phyloP scores from a whole-genome alignment of 2,113 vertebrate species.

The Barnardius zonarius region DNA sequence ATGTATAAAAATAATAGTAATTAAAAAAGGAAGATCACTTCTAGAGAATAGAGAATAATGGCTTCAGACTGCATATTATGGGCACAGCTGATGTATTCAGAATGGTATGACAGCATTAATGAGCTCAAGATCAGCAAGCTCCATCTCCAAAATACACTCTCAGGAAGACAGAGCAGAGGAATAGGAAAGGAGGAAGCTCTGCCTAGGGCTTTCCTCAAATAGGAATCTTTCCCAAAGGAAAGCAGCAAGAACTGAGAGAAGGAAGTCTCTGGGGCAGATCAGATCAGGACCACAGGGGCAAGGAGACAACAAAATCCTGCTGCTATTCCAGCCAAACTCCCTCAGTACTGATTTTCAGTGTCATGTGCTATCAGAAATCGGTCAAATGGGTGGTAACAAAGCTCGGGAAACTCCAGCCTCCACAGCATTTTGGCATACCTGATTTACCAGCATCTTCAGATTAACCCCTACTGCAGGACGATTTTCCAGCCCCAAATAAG shows the following conservation, averaged over 20 bases:
- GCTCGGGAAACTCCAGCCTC: background rate
- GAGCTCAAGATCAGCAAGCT: background rate
- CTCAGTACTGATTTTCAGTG: background rate
- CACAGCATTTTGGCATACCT: background rate
- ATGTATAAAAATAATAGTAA: background rate
- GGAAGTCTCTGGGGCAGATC: background rate
- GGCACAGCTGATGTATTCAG: background rate
- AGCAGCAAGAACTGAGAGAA: background rate
- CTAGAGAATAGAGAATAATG: background rate
- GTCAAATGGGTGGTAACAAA: background rate
- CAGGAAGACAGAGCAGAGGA: background rate
- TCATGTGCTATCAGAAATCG: fast-evolving
- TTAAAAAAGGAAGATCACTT: background rate
- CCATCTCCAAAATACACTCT: background rate
- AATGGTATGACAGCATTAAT: background rate
- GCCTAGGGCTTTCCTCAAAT: background rate
- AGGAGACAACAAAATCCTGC: background rate
- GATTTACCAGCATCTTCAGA: background rate
- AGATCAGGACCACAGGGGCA: background rate
- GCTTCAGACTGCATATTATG: background rate
- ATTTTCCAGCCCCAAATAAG: background rate
- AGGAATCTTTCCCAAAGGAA: background rate
- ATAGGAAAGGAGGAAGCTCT: background rate
- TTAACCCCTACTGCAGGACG: background rate
- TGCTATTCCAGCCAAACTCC: background rate